These are phyloP conservation scores for Digitonthophagus gazella DNA, from an alignment of 2,888 invertebrate genomes.

Conservation along the genomic window DNA sequence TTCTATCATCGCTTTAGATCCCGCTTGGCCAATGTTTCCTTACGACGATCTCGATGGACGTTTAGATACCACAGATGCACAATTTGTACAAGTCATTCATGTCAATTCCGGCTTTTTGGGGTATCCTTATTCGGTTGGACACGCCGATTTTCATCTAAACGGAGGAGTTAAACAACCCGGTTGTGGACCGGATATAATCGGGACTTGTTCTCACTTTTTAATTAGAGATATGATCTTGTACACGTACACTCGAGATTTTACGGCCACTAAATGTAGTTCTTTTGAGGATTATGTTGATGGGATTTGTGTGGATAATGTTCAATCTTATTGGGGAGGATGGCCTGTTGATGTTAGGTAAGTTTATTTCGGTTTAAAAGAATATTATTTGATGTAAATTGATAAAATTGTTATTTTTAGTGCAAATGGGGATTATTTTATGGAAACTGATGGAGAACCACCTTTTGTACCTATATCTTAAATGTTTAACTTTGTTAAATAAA, in stretches of 20 bases:
- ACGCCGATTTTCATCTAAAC: slow-evolving; percentile 26
- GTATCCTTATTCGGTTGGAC: slow-evolving; percentile 19
- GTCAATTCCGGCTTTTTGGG: slow-evolving; percentile 59
- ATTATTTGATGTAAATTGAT: too few relatives aligned
- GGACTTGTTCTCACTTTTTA: slow-evolving; percentile 65
- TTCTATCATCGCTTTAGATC: slow-evolving; percentile 41
- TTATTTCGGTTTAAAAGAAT: too few relatives aligned
- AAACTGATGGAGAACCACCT: slow-evolving; percentile 57
- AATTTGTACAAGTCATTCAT: slow-evolving; percentile 80
- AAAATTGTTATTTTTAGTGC: too few relatives aligned
- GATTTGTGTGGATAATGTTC: slow-evolving; percentile 44
- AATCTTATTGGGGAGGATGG: slow-evolving; percentile 22
- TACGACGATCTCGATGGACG: slow-evolving; percentile 67
- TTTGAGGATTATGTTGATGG: slow-evolving; percentile 53
- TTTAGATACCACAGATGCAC: slow-evolving; percentile 73
- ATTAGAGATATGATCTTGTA: slow-evolving; percentile 61
- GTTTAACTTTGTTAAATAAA: not conserved
- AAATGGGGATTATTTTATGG: slow-evolving; percentile 61
- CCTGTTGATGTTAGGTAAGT: slow-evolving; percentile 48
- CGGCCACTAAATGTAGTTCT: slow-evolving; percentile 56
- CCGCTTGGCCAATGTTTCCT: slow-evolving; percentile 39
- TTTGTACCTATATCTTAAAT: slow-evolving; percentile 41
- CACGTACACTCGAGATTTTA: slow-evolving; percentile 60
- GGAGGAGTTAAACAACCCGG: slow-evolving; percentile 27
- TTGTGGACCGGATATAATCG: slow-evolving; percentile 47